Evolutionary conservation across 64 coral and sea anemone genomes (phyloP).

Genomic region (Dendronephthya gigantea): DNA sequence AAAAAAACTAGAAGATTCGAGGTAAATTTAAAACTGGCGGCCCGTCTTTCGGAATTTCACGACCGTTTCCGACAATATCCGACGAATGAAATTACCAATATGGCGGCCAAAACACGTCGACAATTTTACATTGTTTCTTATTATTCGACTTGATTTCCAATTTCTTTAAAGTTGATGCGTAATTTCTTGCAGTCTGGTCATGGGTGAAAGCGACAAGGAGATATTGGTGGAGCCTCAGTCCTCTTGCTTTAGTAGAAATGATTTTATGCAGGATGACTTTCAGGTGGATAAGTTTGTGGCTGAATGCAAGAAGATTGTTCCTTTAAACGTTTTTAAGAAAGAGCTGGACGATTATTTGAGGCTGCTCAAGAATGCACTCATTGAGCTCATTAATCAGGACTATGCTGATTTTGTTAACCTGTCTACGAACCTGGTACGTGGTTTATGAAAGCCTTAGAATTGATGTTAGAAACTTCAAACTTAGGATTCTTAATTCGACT

Average conservation of each 20-base stretch:
- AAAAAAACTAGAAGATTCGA: too few species aligned
- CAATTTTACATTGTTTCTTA: background rate
- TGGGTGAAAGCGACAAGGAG: conserved; percentile 35
- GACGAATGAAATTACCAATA: conserved; percentile 49
- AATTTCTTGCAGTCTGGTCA: background rate
- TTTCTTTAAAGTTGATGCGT: background rate
- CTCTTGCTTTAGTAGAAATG: conserved; percentile 64
- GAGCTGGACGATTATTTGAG: conserved; percentile 93
- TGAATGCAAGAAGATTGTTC: conserved; percentile 57
- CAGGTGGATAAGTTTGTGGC: conserved; percentile 80
- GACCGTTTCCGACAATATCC: background rate
- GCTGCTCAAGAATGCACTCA: conserved; percentile 72
- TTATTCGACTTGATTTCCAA: background rate
- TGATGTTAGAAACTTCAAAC: too few species aligned
- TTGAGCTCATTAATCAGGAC: conserved; percentile 95
- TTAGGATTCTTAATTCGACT: too few species aligned
- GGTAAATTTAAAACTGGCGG: too few species aligned
- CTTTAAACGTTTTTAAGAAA: conserved; percentile 56
- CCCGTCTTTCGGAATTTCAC: background rate
- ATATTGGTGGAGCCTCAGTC: conserved; percentile 55
- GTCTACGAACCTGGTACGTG: conserved; percentile 87
- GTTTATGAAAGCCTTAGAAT: background rate
- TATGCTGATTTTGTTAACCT: conserved; percentile 99
- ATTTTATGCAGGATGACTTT: conserved; percentile 74
- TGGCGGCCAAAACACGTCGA: conserved; percentile 52